These are phyloP conservation scores for Lophura nycthemera DNA, from an alignment of 2,113 vertebrate genomes.

Conservation along the genomic window DNA sequence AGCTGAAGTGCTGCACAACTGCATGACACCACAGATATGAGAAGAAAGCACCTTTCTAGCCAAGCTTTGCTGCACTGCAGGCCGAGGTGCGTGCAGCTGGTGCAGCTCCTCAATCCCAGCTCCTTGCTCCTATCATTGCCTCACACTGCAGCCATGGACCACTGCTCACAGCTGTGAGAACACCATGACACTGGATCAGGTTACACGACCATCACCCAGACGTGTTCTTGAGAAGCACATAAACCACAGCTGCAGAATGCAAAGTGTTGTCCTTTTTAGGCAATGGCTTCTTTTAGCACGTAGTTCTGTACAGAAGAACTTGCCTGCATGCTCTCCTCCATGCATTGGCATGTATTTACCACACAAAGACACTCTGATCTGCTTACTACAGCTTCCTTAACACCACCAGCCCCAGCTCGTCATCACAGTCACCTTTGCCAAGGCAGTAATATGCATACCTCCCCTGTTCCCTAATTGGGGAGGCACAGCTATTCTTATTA, in stretches of 20 bases:
- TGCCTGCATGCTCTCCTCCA: background rate
- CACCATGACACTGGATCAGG: background rate
- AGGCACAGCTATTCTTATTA: background rate
- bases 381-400: background rate
- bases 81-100: no score
- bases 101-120: background rate
- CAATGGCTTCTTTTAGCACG: background rate
- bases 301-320: background rate
- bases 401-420: background rate
- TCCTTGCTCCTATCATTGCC: background rate
- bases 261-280: background rate
- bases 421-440: background rate
- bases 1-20: background rate
- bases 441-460: background rate
- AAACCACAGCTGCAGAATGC: background rate
- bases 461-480: background rate
- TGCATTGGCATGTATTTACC: background rate
- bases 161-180: background rate
- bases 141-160: background rate
- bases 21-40: fast-evolving
- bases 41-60: background rate
- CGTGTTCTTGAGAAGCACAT: background rate
- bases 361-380: background rate
- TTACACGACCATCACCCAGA: background rate
- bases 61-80: background rate